phyloP scores from a whole-genome alignment of 1,140 invertebrate genomes.

The Pristionchus pacificus region DNA sequence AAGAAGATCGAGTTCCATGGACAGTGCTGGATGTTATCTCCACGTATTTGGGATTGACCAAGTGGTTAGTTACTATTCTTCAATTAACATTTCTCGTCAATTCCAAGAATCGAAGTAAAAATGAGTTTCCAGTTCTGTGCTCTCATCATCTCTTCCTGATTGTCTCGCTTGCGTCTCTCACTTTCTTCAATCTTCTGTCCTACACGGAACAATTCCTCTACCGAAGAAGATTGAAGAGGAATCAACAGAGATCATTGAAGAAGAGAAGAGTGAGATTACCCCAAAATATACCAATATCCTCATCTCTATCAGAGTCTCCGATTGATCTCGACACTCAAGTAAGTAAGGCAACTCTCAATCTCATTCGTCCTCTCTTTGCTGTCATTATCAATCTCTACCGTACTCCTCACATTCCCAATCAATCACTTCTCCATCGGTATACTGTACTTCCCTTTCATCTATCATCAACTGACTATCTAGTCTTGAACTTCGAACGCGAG shows the following conservation, averaged over 20 bases:
- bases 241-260: constrained; percentile 1
- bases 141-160: constrained; percentile 26
- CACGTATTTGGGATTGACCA: constrained; percentile 23
- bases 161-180: constrained; percentile 26
- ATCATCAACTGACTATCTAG: constrained; percentile 5
- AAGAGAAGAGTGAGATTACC: neutral
- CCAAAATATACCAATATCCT: neutral
- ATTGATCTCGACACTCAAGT: neutral
- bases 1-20: constrained; percentile 25
- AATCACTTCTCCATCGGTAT: constrained; percentile 20
- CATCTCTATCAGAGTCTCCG: no score
- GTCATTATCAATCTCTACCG: constrained; percentile 24
- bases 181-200: constrained; percentile 14
- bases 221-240: constrained; percentile 10
- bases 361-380: constrained; percentile 19
- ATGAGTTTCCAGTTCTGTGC: constrained; percentile 14
- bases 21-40: constrained; percentile 27
- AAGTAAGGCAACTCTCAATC: constrained; percentile 18
- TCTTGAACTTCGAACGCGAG: neutral
- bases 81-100: no score
- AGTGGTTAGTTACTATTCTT: neutral
- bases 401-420: constrained; percentile 26
- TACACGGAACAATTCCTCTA: no score
- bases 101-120: neutral
- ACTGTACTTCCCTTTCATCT: constrained; percentile 3